Conservation (phyloP, 2,113 vertebrate genomes). For the Phalacrocorax brasilianus region DNA sequence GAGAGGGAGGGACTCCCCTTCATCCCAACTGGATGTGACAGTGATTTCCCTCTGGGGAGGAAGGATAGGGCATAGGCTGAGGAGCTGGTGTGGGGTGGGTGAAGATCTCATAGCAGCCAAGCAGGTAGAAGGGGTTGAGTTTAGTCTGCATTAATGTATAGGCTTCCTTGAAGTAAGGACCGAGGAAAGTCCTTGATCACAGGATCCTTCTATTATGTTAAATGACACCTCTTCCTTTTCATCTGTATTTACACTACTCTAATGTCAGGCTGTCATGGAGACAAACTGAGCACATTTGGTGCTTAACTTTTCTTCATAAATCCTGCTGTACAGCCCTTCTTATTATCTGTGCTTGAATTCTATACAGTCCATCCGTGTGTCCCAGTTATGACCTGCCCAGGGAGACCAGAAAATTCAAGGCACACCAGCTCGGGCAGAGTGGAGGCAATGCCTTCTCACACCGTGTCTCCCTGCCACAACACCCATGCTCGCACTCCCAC, state of each 20-base stretch:
- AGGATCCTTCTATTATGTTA: neutral
- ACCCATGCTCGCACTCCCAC: neutral
- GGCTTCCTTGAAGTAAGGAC: neutral
- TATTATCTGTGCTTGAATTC: slow-evolving; percentile 4
- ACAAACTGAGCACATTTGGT: slow-evolving; percentile 35
- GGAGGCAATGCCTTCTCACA: neutral
- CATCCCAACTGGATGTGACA: neutral
- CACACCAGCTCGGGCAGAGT: neutral
- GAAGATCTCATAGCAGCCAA: neutral
- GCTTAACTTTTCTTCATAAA: slow-evolving; percentile 53
- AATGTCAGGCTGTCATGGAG: slow-evolving; percentile 25
- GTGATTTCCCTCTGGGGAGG: neutral
- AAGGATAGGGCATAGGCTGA: neutral
- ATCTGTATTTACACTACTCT: slow-evolving; percentile 43
- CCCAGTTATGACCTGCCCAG: neutral
- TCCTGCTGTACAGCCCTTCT: slow-evolving; percentile 5
- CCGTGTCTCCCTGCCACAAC: neutral
- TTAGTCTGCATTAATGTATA: neutral
- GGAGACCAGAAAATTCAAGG: neutral
- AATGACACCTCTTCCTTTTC: slow-evolving; percentile 26
- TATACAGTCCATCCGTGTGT: neutral
- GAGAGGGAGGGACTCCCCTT: neutral
- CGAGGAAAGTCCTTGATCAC: neutral
- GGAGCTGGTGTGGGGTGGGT: neutral
- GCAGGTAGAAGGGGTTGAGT: neutral